These are phyloP conservation scores for Sus cebifrons DNA, from an alignment of 2,797 vertebrate genomes.

Conservation along the genomic window DNA sequence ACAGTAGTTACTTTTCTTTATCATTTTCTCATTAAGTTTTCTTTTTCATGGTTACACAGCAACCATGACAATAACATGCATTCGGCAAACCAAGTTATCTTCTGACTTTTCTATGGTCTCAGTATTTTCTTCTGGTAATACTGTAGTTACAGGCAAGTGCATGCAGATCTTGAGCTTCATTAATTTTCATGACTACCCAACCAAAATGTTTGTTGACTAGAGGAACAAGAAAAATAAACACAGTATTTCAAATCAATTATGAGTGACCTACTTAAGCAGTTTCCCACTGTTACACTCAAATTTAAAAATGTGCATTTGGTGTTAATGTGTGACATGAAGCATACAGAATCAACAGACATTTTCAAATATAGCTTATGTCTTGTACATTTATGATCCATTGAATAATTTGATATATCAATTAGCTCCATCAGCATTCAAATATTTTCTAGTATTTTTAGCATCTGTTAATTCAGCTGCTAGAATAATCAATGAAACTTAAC, in stretches of 20 bases:
- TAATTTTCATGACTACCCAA: slow-evolving; percentile 70
- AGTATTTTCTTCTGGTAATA: not conserved
- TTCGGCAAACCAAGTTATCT: not conserved
- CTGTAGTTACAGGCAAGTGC: not conserved
- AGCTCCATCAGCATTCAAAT: slow-evolving; percentile 59
- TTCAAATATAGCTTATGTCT: slow-evolving; percentile 70
- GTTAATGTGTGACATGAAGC: slow-evolving; percentile 61
- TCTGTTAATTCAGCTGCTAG: slow-evolving; percentile 46
- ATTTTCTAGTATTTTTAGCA: slow-evolving; percentile 70
- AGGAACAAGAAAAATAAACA: slow-evolving; percentile 79
- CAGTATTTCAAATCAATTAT: slow-evolving; percentile 74
- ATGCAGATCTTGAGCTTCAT: slow-evolving; percentile 57
- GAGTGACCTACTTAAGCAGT: slow-evolving; percentile 76
- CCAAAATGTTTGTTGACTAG: slow-evolving; percentile 53
- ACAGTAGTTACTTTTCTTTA: not conserved
- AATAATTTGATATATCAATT: slow-evolving; percentile 77
- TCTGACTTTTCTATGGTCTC: not conserved
- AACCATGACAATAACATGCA: slow-evolving; percentile 29
- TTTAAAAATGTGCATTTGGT: slow-evolving; percentile 73
- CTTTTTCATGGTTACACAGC: not conserved
- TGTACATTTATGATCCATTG: slow-evolving; percentile 71
- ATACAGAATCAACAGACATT: slow-evolving; percentile 41
- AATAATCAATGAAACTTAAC: slow-evolving; percentile 71
- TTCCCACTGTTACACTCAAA: slow-evolving; percentile 72
- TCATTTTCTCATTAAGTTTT: not conserved